phyloP scores from a whole-genome alignment of 2,797 vertebrate species.

The Anniella stebbinsi region DNA sequence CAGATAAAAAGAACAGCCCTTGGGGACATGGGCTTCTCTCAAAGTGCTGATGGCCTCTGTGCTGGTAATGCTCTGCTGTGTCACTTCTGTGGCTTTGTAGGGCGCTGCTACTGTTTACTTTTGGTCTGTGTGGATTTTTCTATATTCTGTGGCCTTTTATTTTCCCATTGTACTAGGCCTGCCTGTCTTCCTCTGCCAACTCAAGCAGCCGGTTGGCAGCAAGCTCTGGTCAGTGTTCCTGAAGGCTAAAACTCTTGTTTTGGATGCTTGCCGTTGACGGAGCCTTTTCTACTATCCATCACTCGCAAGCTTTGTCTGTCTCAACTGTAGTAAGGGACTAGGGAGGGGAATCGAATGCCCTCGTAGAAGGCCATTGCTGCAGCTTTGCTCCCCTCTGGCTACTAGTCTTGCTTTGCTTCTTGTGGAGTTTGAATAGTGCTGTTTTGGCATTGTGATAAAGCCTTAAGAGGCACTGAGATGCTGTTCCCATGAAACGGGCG shows the following conservation, averaged over 20 bases:
- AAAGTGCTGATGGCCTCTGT: constrained; percentile 61
- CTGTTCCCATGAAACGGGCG: neutral
- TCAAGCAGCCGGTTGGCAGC: constrained; percentile 54
- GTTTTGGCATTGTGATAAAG: constrained; percentile 21
- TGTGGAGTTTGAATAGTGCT: constrained; percentile 18
- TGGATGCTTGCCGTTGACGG: constrained; percentile 43
- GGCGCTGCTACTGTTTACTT: constrained; percentile 27
- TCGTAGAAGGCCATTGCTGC: constrained; percentile 34
- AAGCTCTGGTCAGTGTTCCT: constrained; percentile 37
- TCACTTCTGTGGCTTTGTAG: constrained; percentile 55
- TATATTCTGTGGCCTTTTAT: constrained; percentile 5
- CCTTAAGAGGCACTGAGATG: neutral
- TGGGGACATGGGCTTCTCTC: constrained; percentile 50
- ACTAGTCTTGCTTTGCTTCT: constrained; percentile 33
- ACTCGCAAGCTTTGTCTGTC: constrained; percentile 41
- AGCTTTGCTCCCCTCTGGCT: constrained; percentile 44
- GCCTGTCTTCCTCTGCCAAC: constrained; percentile 36
- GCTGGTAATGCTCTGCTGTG: constrained; percentile 52
- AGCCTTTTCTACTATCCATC: constrained; percentile 36
- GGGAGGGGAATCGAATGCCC: constrained; percentile 31
- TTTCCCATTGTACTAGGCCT: constrained; percentile 28
- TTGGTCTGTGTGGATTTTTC: constrained; percentile 14
- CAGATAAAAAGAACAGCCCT: constrained; percentile 38
- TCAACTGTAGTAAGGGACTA: constrained; percentile 30
- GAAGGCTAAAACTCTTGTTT: constrained; percentile 31